Evolutionary conservation across 30 jellyfish, hydroid and myxozoan genomes (phyloP).

Genomic region (Chironex yamaguchii): DNA sequence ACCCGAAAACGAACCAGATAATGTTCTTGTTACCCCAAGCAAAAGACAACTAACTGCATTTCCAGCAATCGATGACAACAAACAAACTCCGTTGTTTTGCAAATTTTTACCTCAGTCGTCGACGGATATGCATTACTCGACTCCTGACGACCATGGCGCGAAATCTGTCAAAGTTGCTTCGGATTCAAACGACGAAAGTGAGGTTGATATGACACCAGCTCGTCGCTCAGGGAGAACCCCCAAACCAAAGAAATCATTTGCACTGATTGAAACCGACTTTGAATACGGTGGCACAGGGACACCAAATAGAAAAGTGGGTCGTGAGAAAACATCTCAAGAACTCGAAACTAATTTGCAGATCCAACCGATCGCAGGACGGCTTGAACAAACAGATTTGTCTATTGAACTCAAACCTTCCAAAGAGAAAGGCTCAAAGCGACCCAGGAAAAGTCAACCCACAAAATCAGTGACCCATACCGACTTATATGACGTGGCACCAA

Average conservation of each 20-base stretch:
- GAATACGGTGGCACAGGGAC: not conserved
- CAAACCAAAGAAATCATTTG: conserved; percentile 55
- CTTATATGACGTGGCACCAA: not conserved
- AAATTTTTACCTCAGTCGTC: not conserved
- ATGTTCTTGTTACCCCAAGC: not conserved
- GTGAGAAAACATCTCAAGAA: not conserved
- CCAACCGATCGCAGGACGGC: not conserved
- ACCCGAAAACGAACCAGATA: not conserved
- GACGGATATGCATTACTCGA: not conserved
- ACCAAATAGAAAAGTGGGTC: not conserved
- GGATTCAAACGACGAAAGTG: not conserved
- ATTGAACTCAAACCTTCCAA: not conserved
- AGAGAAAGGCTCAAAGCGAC: not conserved
- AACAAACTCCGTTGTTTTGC: too few relatives aligned
- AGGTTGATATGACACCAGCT: conserved; percentile 44
- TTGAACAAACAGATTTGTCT: not conserved
- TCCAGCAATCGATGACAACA: too few relatives aligned
- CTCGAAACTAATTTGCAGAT: not conserved
- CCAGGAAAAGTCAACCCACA: not conserved
- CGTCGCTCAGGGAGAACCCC: conserved; percentile 57
- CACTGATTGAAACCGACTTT: conserved; percentile 11
- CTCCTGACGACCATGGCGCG: too few relatives aligned
- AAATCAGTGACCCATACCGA: not conserved
- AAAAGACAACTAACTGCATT: not conserved
- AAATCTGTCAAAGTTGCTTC: not conserved